Base-by-base conservation (phyloP, 1,140 invertebrate genomes). In the Palaemon carinicauda region DNA sequence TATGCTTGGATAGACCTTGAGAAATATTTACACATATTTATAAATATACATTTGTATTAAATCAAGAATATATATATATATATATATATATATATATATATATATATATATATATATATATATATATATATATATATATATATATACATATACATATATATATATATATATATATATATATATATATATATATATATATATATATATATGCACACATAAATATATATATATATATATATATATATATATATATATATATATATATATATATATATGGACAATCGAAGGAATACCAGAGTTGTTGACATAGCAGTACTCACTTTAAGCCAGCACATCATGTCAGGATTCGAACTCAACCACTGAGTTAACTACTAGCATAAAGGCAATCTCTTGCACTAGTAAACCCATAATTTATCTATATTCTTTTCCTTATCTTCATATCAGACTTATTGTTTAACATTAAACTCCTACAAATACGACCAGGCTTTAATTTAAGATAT, bases 51-150 rank as follows among this genome's bases (percentile, higher is more conserved):
- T 33, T 29, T 33, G 19, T 33, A 74, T 33, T 29, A n/a, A 74
- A 3, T 29, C 31, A 74, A 29, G 33, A 3, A 74, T 74, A 74
- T 74, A 74, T 9, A 74, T 74, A 74, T 74, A 27, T 9, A 27
- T 74, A 74, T 74, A 74, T 74, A 74, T 7, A 74, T 9, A 27
- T 74, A 74, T 74, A 74, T 74, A 74, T 9, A 74, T 9, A 74
- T 74, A 74, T 74, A 74, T 74, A 74, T 74, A 74, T 9, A 74
- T 3, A 74, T 65, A 65, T 65, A 65, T 65, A 65, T 5, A 65
- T 65, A 65, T 65, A 65, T 65, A 65, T 65, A 65, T 5, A 65
- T 65, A 65, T 65, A 65, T 5, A 65, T 65, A 65, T 65, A 65
- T 65, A 65, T 65, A 65, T 5, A 65, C 29, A 65, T 27, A 69